Conservation (phyloP, 2,797 vertebrate genomes). For the Eulemur albifrons region DNA sequence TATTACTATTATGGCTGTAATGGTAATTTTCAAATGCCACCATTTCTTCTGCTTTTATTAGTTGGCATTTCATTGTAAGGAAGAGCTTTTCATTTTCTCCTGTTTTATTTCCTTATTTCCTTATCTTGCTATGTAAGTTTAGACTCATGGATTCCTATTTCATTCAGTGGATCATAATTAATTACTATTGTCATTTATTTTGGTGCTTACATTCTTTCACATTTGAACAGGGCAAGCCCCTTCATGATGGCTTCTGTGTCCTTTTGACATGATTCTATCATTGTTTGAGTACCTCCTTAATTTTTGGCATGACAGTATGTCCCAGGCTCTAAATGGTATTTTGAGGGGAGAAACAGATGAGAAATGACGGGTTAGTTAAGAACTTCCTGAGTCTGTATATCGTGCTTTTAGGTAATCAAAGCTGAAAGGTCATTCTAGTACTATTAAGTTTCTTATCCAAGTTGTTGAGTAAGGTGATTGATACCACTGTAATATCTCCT, state of each 20-base stretch:
- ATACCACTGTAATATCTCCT: background rate
- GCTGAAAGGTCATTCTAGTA: background rate
- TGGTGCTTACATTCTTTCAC: background rate
- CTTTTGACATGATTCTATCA: background rate
- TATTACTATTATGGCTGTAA: background rate
- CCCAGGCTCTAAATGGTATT: background rate
- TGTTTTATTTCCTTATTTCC: background rate
- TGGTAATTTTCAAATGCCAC: background rate
- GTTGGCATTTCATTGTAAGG: background rate
- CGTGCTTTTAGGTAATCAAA: background rate
- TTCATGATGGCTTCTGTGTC: background rate
- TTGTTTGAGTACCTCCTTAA: background rate
- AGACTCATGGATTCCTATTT: background rate
- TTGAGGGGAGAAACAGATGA: background rate
- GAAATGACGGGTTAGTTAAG: background rate
- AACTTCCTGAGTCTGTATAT: background rate
- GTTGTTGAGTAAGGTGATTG: background rate
- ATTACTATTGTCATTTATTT: background rate
- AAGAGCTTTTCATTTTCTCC: background rate
- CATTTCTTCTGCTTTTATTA: background rate
- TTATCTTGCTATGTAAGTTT: background rate
- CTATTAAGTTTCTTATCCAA: background rate
- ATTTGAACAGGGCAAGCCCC: background rate
- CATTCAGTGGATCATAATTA: background rate
- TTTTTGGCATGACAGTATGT: background rate